A percentile compares a stretch with the other conserved stretches of the same genome.
Conservation (phyloP, 2,113 vertebrate species). For the Myiopsitta monachus region DNA sequence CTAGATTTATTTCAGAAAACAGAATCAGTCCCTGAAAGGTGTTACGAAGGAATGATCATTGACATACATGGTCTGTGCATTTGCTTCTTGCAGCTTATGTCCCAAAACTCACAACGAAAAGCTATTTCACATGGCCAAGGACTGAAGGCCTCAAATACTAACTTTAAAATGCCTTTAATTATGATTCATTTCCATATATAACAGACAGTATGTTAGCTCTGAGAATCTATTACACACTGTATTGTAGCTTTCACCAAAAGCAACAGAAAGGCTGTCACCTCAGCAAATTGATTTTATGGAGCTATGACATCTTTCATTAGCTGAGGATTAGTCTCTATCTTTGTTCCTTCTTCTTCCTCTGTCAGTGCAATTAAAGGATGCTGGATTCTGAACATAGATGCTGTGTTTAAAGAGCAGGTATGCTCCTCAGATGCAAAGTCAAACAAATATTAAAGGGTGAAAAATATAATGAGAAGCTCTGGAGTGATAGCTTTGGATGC, state of each 20-base stretch:
- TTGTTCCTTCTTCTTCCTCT: not conserved
- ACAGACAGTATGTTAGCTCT: not conserved
- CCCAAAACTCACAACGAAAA: not conserved
- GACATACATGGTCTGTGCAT: not conserved
- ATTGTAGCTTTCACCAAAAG: not conserved
- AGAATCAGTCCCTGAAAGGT: not conserved
- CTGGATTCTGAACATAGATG: not conserved
- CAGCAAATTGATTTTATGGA: not conserved
- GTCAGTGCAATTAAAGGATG: not conserved
- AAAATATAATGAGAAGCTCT: not conserved
- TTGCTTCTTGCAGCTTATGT: not conserved
- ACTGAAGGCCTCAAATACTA: not conserved
- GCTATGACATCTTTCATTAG: not conserved
- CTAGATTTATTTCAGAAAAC: constrained; percentile 9
- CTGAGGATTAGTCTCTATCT: not conserved
- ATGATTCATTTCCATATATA: not conserved
- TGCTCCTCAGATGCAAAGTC: not conserved
- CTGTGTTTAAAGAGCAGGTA: not conserved
- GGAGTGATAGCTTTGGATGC: not conserved
- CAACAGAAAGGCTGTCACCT: not conserved
- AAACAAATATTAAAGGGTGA: not conserved
- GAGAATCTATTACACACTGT: not conserved
- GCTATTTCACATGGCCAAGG: not conserved
- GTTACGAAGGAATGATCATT: not conserved
- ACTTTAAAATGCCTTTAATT: not conserved